Conservation (phyloP, 2,797 vertebrate species). For the Anguilla megastoma region DNA sequence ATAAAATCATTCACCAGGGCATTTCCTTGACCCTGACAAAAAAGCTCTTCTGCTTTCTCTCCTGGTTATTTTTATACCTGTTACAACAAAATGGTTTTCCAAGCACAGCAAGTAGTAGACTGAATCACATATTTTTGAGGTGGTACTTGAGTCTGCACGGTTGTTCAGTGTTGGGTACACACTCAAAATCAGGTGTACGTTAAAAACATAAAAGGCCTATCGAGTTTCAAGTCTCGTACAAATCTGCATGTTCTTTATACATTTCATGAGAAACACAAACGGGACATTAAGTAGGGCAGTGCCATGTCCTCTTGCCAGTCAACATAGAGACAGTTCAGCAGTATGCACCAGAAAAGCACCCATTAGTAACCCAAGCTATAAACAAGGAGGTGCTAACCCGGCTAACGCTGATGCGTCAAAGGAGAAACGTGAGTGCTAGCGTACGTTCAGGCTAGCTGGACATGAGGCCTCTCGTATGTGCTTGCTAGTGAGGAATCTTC, state of each 20-base stretch:
- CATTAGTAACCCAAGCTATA: background rate
- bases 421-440: background rate
- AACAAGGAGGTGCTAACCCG: background rate
- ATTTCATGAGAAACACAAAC: background rate
- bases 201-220: background rate
- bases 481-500: background rate
- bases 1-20: background rate
- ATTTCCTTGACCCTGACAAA: background rate
- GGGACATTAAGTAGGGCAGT: background rate
- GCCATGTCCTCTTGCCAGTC: background rate
- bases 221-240: background rate
- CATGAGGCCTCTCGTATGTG: background rate
- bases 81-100: background rate
- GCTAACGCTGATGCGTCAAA: background rate
- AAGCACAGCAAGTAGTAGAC: background rate
- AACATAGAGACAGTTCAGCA: background rate
- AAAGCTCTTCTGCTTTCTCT: background rate
- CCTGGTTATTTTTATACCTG: background rate
- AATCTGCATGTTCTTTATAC: background rate
- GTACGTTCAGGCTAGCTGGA: background rate
- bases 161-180: background rate
- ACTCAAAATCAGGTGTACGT: background rate
- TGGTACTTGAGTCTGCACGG: background rate
- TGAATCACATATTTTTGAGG: background rate
- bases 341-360: background rate